Conservation (phyloP, 92 coral and sea anemone species). For the Epizoanthus ramosus region DNA sequence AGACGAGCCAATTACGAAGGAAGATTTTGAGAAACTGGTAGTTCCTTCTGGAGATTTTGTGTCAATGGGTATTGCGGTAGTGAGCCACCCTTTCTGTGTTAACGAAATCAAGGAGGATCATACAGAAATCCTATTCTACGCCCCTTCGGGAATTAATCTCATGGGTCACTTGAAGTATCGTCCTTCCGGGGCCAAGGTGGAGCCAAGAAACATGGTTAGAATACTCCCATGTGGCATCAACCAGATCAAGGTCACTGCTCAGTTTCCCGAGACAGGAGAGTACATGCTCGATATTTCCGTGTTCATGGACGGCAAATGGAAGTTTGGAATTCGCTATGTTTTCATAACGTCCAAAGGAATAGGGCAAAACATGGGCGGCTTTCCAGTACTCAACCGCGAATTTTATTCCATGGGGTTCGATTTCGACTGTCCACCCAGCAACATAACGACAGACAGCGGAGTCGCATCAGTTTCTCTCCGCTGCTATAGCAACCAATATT, state of each 20-base stretch:
- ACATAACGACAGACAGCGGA: constrained; percentile 73
- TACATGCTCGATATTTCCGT: constrained; percentile 62
- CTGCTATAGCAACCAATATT: constrained; percentile 53
- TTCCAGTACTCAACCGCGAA: constrained; percentile 62
- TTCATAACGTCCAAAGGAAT: constrained; percentile 72
- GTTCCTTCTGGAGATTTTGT: constrained; percentile 68
- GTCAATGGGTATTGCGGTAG: constrained; percentile 58
- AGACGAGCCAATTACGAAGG: constrained; percentile 68
- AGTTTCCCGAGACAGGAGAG: constrained; percentile 81
- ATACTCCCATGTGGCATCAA: constrained; percentile 47
- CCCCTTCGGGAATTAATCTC: constrained; percentile 47
- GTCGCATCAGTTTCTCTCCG: constrained; percentile 55
- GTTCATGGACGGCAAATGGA: constrained; percentile 64
- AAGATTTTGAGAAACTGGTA: constrained; percentile 72
- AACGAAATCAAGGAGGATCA: constrained; percentile 62
- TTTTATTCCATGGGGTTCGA: constrained; percentile 74
- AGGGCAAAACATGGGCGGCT: constrained; percentile 80
- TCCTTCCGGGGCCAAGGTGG: constrained; percentile 44
- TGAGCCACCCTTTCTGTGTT: constrained; percentile 76
- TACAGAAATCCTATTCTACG: constrained; percentile 57
- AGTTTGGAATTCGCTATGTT: constrained; percentile 69
- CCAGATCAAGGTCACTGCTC: constrained; percentile 54
- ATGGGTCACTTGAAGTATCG: constrained; percentile 71
- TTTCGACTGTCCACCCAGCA: constrained; percentile 63
- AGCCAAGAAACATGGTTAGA: constrained; percentile 70